phyloP scores from a whole-genome alignment of 2,888 invertebrate genomes.

The Agrenia bidenticulata region DNA sequence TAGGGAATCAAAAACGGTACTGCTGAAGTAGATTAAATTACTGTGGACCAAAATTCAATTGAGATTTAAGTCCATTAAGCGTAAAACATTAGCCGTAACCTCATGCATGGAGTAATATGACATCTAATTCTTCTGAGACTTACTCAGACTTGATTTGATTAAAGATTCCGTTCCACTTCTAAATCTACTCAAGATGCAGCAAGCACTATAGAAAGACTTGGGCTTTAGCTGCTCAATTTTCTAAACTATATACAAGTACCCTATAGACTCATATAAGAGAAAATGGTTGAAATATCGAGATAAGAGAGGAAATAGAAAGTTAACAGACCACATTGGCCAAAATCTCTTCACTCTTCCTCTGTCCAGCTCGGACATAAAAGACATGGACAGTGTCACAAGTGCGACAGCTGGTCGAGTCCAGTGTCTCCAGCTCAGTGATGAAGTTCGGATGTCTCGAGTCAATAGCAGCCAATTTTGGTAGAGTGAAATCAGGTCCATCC shows the following conservation, averaged over 20 bases:
- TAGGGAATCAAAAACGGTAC: constrained; percentile 10
- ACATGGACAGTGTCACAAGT: constrained; percentile 90
- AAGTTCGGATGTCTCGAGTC: constrained; percentile 73
- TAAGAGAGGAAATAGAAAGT: background rate
- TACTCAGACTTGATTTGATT: constrained; percentile 13
- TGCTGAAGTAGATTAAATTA: constrained; percentile 13
- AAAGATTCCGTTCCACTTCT: constrained; percentile 12
- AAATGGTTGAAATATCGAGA: too few relatives aligned
- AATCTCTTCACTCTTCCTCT: constrained; percentile 74
- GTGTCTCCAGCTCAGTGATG: constrained; percentile 71
- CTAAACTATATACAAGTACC: too few relatives aligned
- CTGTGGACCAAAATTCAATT: constrained; percentile 10
- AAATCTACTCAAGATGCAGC: constrained; percentile 1
- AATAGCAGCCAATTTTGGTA: constrained; percentile 68
- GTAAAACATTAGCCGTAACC: constrained; percentile 15
- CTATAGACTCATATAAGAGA: too few relatives aligned
- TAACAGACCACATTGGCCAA: constrained; percentile 70
- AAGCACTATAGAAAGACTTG: too few relatives aligned
- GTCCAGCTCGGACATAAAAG: constrained; percentile 88
- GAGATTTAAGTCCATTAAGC: constrained; percentile 17
- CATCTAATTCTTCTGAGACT: constrained; percentile 16
- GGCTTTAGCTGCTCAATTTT: too few relatives aligned
- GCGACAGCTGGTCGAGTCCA: constrained; percentile 84
- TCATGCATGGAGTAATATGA: constrained; percentile 8
- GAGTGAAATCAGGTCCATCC: constrained; percentile 34